Base-by-base conservation (phyloP, 2,113 vertebrate genomes). In the Symphodus melops region DNA sequence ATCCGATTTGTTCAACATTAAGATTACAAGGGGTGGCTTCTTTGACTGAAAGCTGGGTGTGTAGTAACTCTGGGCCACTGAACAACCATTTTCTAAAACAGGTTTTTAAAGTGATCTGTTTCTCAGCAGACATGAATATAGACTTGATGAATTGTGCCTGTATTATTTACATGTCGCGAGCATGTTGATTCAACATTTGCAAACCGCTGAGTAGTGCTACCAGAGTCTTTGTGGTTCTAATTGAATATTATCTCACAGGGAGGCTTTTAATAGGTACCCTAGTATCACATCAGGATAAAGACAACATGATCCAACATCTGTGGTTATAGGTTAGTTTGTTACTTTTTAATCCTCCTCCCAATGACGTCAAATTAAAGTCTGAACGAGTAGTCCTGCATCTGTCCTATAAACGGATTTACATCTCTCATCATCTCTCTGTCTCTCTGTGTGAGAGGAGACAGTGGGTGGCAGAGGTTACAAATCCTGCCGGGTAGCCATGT, bases 361-460 rank as follows among this genome's bases (percentile, higher is more conserved):
- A 58, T 75, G 52, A 72, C 14, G 19, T 75, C 19, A 72, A 58
- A 41, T 16, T 8, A 53, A 73, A 83, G 51, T 41, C 54, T 3
- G 48, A 42, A 63, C 64, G 57, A 55, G 7, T 4, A 39, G 71
- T 59, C 10, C 70, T 64, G 19, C 19, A 33, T 81, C 13, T 23
- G 13, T 48, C 5, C 46, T 80, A 73, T 74, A 51, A 79, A 60
- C 17, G 8, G 51, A 64, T 82, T 65, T 49, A 37, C 37, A 33
- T 48, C 8, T 48, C 17, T 53, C 1, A 55, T 55, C 48, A 11
- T 11, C 41, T 42, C 5, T 46, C 11, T 4, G 42, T 46, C 11
- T 13, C 7, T 49, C 4, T 59, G 36, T 16, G 5, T 52, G 41
- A 41, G 9, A 21, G 51, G 9, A 21, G 49, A 14, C 37, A 48